Percentiles rank a stretch among this genome's conserved stretches.
Conservation (phyloP, 2,113 vertebrate species). For the Aix galericulata region DNA sequence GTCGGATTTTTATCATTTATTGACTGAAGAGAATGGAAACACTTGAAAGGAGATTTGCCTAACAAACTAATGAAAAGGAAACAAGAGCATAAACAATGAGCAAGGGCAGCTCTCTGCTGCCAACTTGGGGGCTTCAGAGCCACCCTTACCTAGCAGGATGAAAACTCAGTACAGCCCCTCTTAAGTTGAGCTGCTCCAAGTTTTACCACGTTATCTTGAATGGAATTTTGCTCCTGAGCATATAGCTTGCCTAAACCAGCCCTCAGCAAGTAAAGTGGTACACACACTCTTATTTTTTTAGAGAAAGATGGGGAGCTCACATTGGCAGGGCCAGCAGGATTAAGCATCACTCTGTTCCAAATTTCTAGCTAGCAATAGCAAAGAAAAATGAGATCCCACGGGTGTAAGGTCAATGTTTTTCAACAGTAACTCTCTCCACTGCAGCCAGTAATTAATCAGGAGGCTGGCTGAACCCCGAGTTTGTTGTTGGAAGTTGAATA, state of each 20-base stretch:
- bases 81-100: not conserved
- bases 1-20: not conserved
- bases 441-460: conserved; percentile 25
- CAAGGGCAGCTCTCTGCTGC: not conserved
- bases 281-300: rapidly evolving
- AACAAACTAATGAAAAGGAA: not conserved
- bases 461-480: not conserved
- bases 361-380: not conserved
- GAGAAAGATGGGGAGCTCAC: not conserved
- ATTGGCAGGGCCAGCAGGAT: not conserved
- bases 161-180: not conserved
- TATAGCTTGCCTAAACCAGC: not conserved
- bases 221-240: not conserved
- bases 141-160: not conserved
- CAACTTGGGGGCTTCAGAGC: not conserved
- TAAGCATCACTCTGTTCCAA: not conserved
- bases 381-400: conserved; percentile 13
- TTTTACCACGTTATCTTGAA: not conserved
- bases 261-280: not conserved
- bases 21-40: not conserved
- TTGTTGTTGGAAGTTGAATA: not conserved
- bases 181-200: not conserved
- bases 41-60: not conserved
- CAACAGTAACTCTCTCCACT: not conserved
- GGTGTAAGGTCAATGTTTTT: not conserved